Percentiles rank a stretch among this genome's conserved stretches.
These are phyloP conservation scores for Gymnocephalus cernua DNA, from an alignment of 2,113 vertebrate species.

Conservation along the genomic window DNA sequence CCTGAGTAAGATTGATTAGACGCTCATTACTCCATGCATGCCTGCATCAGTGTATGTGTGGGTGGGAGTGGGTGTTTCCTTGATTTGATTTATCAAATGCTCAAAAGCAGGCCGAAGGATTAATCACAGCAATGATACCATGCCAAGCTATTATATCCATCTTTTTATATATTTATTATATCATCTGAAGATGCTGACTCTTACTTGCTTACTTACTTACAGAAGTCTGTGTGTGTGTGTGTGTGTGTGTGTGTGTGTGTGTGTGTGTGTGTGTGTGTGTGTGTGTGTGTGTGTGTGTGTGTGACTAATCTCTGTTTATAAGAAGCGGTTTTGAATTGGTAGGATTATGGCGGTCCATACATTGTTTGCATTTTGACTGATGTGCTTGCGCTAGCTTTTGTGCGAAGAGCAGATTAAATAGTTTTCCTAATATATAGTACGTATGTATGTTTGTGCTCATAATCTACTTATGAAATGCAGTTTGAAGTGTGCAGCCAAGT, in stretches of 20 bases:
- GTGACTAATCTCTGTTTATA: background rate
- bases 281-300: constrained; percentile 2
- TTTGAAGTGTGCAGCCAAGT: constrained; percentile 16
- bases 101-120: constrained; percentile 66
- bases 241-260: background rate
- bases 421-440: background rate
- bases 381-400: background rate
- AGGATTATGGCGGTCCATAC: background rate
- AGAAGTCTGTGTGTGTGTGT: background rate
- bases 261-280: background rate
- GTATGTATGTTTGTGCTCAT: constrained; percentile 12
- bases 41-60: constrained; percentile 26
- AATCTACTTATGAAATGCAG: constrained; percentile 31
- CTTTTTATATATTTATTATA: too few species aligned
- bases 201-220: too few species aligned
- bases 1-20: constrained; percentile 74
- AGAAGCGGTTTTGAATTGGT: background rate
- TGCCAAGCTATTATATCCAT: constrained; percentile 65
- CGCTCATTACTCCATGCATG: constrained; percentile 62
- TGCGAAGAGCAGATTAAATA: background rate
- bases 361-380: background rate
- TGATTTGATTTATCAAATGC: constrained; percentile 78
- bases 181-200: constrained; percentile 66
- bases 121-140: constrained; percentile 69
- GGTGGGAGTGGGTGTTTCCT: constrained; percentile 62